Evolutionary conservation across 2,797 vertebrate species (phyloP).

Genomic region (Apodemus agrarius): DNA sequence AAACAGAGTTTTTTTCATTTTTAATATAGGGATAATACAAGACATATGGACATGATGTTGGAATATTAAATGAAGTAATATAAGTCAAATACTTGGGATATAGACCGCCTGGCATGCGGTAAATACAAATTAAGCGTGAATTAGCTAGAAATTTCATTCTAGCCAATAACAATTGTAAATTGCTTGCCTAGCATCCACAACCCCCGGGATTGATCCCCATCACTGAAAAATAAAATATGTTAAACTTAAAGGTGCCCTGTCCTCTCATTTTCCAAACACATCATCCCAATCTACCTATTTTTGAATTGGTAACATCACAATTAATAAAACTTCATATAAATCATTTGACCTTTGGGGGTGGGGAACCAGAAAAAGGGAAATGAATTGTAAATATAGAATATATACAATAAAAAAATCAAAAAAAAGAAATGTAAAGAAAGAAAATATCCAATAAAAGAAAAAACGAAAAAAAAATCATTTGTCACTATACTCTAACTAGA

Average conservation of each 20-base stretch:
- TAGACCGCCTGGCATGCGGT: background rate
- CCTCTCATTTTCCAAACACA: conserved; percentile 29
- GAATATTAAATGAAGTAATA: background rate
- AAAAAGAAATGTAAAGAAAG: too few species aligned
- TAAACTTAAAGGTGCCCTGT: conserved; percentile 38
- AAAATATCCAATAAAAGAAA: too few species aligned
- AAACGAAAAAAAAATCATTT: too few species aligned
- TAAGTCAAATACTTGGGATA: conserved; percentile 16
- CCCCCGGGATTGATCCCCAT: background rate
- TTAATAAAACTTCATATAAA: too few species aligned
- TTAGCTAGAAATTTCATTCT: background rate
- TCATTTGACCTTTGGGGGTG: too few species aligned
- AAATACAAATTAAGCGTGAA: conserved; percentile 45
- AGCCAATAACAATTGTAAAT: background rate
- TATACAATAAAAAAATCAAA: too few species aligned
- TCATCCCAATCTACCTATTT: background rate
- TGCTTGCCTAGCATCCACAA: background rate
- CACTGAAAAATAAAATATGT: background rate
- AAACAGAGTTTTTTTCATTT: background rate
- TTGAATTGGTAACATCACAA: conserved; percentile 32
- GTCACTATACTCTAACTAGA: conserved; percentile 39
- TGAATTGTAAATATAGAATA: too few species aligned
- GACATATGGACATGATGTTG: conserved; percentile 24
- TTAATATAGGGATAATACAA: background rate
- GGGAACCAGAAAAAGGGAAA: too few species aligned